phyloP scores from a whole-genome alignment of 2,113 vertebrate genomes.

The Vulpes lagopus region DNA sequence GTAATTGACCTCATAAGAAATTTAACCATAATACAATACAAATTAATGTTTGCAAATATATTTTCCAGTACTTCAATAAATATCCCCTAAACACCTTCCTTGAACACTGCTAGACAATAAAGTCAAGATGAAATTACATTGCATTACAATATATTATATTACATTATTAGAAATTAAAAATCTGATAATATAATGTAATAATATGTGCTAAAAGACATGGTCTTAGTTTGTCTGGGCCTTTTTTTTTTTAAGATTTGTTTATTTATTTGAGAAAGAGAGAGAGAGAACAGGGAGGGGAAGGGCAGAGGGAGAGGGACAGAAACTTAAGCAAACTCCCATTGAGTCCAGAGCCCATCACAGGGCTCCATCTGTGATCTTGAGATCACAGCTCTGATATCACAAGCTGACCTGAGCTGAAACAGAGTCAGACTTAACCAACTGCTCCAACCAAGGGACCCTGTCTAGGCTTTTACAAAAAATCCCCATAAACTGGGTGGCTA shows the following conservation, averaged over 20 bases:
- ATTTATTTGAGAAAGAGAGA: neutral
- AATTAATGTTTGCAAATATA: neutral
- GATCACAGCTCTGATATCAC: neutral
- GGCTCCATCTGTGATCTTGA: neutral
- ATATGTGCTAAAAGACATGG: neutral
- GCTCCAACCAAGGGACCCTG: neutral
- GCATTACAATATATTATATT: neutral
- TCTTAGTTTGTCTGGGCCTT: neutral
- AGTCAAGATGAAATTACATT: neutral
- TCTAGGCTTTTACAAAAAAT: neutral
- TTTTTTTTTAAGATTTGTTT: neutral
- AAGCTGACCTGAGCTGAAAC: neutral
- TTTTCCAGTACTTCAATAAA: neutral
- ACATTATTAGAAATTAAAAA: neutral
- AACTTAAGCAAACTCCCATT: neutral
- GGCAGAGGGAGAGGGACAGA: neutral
- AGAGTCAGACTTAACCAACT: neutral
- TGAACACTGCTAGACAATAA: neutral
- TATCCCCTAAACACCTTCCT: neutral
- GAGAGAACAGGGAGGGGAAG: neutral
- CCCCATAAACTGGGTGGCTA: neutral
- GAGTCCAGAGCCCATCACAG: neutral
- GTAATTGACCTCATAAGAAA: neutral
- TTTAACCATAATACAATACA: neutral
- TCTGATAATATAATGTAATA: neutral